Conservation (phyloP, 2,888 invertebrate genomes). For the Dynastes tityus region DNA sequence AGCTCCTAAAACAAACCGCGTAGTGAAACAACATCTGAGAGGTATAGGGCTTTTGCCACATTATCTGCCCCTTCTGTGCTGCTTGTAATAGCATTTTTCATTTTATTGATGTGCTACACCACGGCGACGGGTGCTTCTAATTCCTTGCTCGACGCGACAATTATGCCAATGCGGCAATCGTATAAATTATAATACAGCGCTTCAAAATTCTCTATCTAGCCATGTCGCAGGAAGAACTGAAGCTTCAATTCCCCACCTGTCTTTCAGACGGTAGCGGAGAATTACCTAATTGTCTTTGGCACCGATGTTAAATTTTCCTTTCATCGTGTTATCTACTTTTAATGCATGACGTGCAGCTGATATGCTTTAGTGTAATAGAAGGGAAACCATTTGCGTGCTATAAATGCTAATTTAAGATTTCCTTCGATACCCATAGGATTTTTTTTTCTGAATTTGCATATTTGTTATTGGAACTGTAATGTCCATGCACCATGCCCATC, state of each 20-base stretch:
- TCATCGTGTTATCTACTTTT: conserved; percentile 41
- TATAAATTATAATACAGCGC: conserved; percentile 19
- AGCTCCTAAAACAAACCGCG: conserved; percentile 16
- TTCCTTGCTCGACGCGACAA: conserved; percentile 14
- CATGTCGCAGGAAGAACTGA: background rate
- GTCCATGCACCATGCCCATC: too few species aligned
- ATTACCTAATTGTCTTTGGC: conserved; percentile 41
- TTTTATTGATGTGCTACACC: conserved; percentile 32
- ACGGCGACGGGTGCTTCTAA: conserved; percentile 12
- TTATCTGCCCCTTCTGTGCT: conserved; percentile 18
- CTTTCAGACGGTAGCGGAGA: conserved; percentile 12
- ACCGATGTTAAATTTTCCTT: conserved; percentile 35
- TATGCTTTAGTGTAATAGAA: conserved; percentile 23
- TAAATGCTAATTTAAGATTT: conserved; percentile 2
- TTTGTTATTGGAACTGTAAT: background rate
- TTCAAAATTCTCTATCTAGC: conserved; percentile 23
- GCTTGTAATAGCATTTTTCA: conserved; percentile 35
- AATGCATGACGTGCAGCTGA: conserved; percentile 30
- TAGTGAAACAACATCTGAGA: conserved; percentile 33
- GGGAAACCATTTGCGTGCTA: background rate
- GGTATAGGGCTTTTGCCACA: conserved; percentile 18
- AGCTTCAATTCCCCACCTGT: background rate
- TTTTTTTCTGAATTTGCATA: background rate
- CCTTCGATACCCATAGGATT: background rate
- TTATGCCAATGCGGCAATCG: conserved; percentile 44